Evolutionary conservation across 2,113 vertebrate species (phyloP).

Genomic region (Saimiri boliviensis): DNA sequence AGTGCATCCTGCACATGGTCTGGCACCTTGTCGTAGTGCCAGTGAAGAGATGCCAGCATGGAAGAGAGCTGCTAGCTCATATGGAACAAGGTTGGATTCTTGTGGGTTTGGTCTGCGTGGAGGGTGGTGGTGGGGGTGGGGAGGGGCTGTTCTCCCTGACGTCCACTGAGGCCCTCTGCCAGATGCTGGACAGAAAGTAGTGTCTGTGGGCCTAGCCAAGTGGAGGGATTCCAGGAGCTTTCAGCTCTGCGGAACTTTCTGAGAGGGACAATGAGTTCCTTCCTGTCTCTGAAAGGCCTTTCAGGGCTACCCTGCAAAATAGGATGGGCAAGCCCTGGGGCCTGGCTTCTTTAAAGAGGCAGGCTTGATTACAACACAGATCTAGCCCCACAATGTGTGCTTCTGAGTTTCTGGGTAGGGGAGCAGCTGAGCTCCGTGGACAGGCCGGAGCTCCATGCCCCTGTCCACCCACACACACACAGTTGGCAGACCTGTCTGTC

Average conservation of each 20-base stretch:
- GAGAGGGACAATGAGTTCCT: constrained; percentile 44
- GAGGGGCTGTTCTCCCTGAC: background rate
- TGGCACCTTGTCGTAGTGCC: constrained; percentile 24
- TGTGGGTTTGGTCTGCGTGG: background rate
- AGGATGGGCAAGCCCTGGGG: background rate
- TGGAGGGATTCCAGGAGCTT: constrained; percentile 53
- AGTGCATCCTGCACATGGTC: background rate
- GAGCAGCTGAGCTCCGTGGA: background rate
- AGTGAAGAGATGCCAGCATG: constrained; percentile 20
- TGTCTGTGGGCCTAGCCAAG: constrained; percentile 34
- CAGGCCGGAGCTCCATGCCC: background rate
- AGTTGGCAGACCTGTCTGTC: background rate
- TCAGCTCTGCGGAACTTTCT: constrained; percentile 21
- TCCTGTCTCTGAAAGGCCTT: constrained; percentile 57
- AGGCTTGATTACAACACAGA: background rate
- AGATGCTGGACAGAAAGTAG: background rate
- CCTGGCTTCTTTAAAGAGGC: background rate
- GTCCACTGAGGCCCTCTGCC: background rate
- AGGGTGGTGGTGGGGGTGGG: background rate
- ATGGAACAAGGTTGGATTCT: background rate
- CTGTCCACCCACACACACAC: background rate
- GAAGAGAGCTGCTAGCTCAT: constrained; percentile 59
- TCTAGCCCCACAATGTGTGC: background rate
- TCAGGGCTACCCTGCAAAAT: background rate
- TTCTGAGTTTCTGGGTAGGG: background rate